A percentile compares a stretch with the other conserved stretches of the same genome.
These are phyloP conservation scores for Vidua macroura DNA, from an alignment of 2,113 vertebrate species.

Conservation along the genomic window DNA sequence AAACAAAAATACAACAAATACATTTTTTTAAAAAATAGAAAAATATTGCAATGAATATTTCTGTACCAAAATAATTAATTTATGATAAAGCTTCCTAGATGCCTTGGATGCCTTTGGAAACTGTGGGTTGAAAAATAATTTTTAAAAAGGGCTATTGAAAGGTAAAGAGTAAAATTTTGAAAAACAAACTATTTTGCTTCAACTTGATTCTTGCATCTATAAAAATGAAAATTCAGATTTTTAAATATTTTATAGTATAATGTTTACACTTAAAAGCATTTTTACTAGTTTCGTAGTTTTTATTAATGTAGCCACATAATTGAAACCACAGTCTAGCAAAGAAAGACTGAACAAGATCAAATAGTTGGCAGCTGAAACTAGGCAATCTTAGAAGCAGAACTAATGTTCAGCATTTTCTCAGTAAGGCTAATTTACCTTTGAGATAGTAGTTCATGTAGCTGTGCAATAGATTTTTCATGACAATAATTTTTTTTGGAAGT, in stretches of 20 bases:
- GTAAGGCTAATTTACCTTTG: not conserved
- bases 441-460: not conserved
- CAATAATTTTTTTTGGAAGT: not conserved
- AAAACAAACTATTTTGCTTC: not conserved
- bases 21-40: not conserved
- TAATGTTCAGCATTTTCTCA: not conserved
- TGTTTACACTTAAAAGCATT: not conserved
- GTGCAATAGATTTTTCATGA: not conserved
- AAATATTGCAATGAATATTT: not conserved
- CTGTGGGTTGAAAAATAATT: not conserved
- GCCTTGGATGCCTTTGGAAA: not conserved
- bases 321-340: not conserved
- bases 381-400: not conserved
- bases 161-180: not conserved
- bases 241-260: not conserved
- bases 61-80: not conserved
- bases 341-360: slow-evolving; percentile 1
- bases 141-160: not conserved
- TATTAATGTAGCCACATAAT: not conserved
- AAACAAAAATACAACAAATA: not conserved
- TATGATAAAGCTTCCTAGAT: not conserved
- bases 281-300: not conserved
- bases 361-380: not conserved
- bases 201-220: not conserved
- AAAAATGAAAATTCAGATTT: not conserved